These are phyloP conservation scores for Nasonia giraulti DNA, from an alignment of 1,140 invertebrate genomes.

Conservation along the genomic window DNA sequence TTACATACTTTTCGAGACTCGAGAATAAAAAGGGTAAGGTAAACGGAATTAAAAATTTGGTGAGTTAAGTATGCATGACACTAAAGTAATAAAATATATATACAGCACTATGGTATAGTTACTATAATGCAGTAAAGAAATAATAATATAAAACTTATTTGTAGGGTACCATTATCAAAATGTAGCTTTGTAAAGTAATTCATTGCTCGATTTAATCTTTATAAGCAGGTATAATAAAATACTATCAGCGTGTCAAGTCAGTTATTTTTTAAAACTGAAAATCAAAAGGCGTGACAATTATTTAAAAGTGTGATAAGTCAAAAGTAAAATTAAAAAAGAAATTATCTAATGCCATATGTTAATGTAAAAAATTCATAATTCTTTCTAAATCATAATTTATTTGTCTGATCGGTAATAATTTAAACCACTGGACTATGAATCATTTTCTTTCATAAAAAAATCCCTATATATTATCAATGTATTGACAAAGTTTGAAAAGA, in stretches of 20 bases:
- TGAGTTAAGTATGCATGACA: conserved; percentile 17
- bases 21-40: not conserved
- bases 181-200: not conserved
- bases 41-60: not conserved
- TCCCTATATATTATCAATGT: not conserved
- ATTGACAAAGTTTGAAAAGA: not conserved
- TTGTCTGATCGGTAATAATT: conserved; percentile 40
- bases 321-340: not conserved
- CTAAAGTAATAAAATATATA: conserved; percentile 8
- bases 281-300: not conserved
- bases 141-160: not conserved
- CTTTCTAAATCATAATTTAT: not conserved
- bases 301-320: not conserved
- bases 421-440: conserved; percentile 47
- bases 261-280: not conserved
- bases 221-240: not conserved
- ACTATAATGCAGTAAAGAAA: not conserved
- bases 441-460: not conserved
- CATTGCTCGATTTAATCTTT: conserved; percentile 14
- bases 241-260: not conserved
- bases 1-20: not conserved
- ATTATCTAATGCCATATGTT: not conserved
- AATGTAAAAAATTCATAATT: not conserved
- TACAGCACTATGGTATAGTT: not conserved
- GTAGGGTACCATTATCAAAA: not conserved